phyloP scores from a whole-genome alignment of 1,140 invertebrate species.

The Euglossa dilemma region DNA sequence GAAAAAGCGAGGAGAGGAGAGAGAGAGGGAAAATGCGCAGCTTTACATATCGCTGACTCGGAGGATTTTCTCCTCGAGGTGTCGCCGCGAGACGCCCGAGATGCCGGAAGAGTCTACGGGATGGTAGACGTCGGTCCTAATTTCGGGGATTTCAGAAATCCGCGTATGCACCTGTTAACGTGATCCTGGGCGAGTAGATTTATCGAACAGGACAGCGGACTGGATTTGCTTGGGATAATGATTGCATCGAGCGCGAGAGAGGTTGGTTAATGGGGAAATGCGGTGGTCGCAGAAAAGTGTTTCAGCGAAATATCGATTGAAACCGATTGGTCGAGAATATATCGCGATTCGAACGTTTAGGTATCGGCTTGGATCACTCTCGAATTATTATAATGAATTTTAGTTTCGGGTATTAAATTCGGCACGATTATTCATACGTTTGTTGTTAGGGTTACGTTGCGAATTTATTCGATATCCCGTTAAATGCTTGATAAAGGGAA shows the following conservation, averaged over 20 bases:
- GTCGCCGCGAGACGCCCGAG: not conserved
- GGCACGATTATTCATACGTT: not conserved
- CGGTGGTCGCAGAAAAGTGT: not conserved
- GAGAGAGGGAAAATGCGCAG: not conserved
- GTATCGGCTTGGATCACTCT: too few relatives aligned
- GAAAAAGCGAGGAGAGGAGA: not conserved
- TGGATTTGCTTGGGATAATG: not conserved
- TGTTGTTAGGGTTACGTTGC: not conserved
- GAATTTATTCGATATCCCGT: not conserved
- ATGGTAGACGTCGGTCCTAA: slow-evolving; percentile 7
- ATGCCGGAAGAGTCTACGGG: not conserved
- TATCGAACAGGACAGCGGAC: not conserved
- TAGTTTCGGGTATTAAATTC: not conserved
- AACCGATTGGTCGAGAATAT: too few relatives aligned
- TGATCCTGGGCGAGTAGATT: not conserved
- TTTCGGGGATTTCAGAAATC: slow-evolving; percentile 29
- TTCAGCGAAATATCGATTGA: not conserved
- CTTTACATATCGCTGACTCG: slow-evolving; percentile 54
- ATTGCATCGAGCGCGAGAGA: not conserved
- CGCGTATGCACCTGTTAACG: not conserved
- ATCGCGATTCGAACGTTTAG: too few relatives aligned
- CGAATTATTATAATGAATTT: not conserved
- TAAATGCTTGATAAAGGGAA: too few relatives aligned
- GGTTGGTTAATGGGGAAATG: too few relatives aligned
- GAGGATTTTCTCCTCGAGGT: slow-evolving; percentile 13